Conservation (phyloP, 2,888 invertebrate genomes). For the Lochmaea crataegi region DNA sequence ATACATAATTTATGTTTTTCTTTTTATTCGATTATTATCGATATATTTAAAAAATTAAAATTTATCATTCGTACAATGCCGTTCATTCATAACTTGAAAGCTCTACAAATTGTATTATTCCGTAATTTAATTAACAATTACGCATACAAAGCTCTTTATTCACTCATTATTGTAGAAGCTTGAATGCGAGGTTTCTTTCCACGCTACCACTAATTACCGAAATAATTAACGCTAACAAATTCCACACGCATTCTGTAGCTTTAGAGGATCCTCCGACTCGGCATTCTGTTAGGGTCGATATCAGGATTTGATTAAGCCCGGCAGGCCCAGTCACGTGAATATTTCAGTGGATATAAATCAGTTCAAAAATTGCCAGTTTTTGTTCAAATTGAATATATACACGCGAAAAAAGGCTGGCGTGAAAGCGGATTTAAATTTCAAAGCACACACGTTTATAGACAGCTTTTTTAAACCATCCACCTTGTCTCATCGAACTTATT, state of each 20-base stretch:
- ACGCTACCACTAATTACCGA: conserved; percentile 27
- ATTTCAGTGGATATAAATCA: not conserved
- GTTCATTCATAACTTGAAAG: not conserved
- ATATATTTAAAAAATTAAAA: too few relatives aligned
- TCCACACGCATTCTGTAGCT: conserved; percentile 12
- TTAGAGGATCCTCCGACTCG: conserved; percentile 5
- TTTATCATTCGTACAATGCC: not conserved
- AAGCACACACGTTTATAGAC: too few relatives aligned
- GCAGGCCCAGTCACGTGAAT: not conserved
- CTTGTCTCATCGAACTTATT: too few relatives aligned
- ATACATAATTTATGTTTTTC: too few relatives aligned
- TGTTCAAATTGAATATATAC: not conserved
- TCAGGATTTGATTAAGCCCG: conserved; percentile 13
- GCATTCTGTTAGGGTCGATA: conserved; percentile 8
- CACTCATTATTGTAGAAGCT: not conserved
- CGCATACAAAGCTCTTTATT: not conserved
- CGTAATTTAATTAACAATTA: conserved; percentile 15
- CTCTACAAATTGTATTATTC: not conserved
- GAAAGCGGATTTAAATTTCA: too few relatives aligned
- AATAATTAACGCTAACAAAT: conserved; percentile 27
- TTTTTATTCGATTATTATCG: too few relatives aligned
- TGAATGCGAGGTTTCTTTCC: conserved; percentile 4
- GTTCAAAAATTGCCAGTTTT: not conserved
- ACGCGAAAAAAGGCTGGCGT: not conserved
- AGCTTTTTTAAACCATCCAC: too few relatives aligned